Conservation (phyloP, 2,888 invertebrate species). For the Venusia cambrica region DNA sequence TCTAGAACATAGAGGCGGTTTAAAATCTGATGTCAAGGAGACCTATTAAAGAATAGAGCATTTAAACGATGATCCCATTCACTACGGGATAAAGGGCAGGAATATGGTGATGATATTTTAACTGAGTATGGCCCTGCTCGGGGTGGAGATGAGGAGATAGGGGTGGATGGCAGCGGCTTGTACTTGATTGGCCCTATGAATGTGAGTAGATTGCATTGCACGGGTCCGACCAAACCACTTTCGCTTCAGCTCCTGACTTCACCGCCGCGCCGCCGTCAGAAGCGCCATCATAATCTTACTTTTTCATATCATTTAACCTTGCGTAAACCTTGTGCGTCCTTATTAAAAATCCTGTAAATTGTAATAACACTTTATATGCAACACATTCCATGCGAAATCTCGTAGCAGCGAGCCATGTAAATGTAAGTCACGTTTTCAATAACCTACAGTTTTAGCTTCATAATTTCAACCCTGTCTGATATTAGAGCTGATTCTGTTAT, state of each 20-base stretch:
- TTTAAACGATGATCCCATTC: no score
- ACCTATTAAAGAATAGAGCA: no score
- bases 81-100: no score
- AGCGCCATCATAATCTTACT: constrained; percentile 23
- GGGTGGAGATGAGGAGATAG: constrained; percentile 59
- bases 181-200: constrained; percentile 80
- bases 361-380: constrained; percentile 35
- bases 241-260: constrained; percentile 28
- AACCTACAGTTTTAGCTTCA: constrained; percentile 80
- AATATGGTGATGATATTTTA: no score
- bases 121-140: constrained; percentile 28
- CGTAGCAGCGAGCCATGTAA: constrained; percentile 68
- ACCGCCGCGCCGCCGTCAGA: constrained; percentile 23
- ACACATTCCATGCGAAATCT: constrained; percentile 52
- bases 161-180: constrained; percentile 65
- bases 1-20: no score
- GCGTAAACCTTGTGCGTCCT: constrained; percentile 27
- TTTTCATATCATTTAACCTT: constrained; percentile 22
- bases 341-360: constrained; percentile 34
- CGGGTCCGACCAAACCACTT: constrained; percentile 26
- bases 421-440: constrained; percentile 81
- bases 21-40: no score
- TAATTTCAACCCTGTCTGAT: constrained; percentile 76
- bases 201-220: constrained; percentile 74
- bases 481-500: constrained; percentile 76